A percentile compares a stretch with the other conserved stretches of the same genome.
Conservation (phyloP, 2,113 vertebrate species). For the Melozone crissalis region DNA sequence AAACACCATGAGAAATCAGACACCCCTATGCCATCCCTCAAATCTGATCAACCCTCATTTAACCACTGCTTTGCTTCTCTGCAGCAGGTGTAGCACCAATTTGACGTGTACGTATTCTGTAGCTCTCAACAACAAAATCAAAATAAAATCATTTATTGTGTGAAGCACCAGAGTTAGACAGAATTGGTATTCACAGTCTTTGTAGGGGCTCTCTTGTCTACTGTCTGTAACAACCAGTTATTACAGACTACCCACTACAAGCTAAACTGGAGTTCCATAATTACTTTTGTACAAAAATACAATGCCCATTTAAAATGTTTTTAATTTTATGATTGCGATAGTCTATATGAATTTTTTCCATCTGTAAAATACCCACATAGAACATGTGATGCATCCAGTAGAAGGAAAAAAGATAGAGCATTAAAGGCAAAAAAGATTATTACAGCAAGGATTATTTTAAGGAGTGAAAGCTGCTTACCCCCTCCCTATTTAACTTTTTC, state of each 20-base stretch:
- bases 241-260: neutral
- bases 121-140: neutral
- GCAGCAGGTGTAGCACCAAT: neutral
- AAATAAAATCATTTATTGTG: neutral
- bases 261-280: neutral
- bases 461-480: neutral
- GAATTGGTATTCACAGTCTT: neutral
- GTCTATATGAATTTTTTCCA: neutral
- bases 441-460: neutral
- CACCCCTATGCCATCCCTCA: neutral
- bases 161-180: neutral
- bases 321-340: neutral
- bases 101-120: neutral
- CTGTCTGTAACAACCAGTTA: neutral
- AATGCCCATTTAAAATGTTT: neutral
- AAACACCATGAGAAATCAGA: neutral
- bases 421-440: neutral
- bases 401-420: neutral
- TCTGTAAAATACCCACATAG: neutral
- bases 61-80: neutral
- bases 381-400: neutral
- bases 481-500: neutral
- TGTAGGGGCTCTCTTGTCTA: neutral
- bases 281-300: neutral
- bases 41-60: neutral